Base-by-base conservation (phyloP, 2,888 invertebrate species). In the Chalcosyrphus nemorum region DNA sequence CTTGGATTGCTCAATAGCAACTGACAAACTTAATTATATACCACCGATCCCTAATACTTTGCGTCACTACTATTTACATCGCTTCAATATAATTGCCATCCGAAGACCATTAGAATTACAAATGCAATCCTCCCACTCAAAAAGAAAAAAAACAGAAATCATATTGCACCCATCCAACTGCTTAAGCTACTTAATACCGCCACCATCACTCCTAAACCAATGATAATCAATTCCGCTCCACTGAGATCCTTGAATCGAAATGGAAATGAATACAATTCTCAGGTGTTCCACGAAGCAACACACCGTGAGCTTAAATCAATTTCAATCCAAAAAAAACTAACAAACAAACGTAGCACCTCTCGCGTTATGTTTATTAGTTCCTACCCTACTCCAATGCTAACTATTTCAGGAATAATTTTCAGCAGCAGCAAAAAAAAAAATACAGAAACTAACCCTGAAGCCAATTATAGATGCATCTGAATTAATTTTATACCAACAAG, bases 381-480 rank as follows among this genome's bases (percentile, higher is more conserved):
- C 24, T 32, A 7, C 11, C 6, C 35, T 19, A 32, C 1, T 21
- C 15, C 27, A 19, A n/a, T 52, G 43, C 11, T 35, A 41, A 21
- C 50, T 68, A 68, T 41, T 45, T 54, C 29, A 32, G 68, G 56
- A 68, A 56, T 70, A 32, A 32, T 21, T 68, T 56, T 63, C n/a
- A 38, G 24, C 54, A 52, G n/a, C n/a, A 19, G 17, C 24, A 24
- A 24, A 24, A 24, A 24, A 4, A 4, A 24, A 70, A 35, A 32
- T 54, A 43, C 41, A 63, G 7, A 50, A 27, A 24, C 7, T 54
- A n/a, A 27, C 52, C 41, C 57, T 41, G 29, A 50, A 65, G 65
- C 57, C 77, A 77, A 82, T 78, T 82, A 78, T 78, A 82, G 82
- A 82, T 82, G 78, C 78, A 82, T 82, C 78, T 72, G 78, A 82